These are phyloP conservation scores for Netelia inedita DNA, from an alignment of 2,888 invertebrate species.

Conservation along the genomic window DNA sequence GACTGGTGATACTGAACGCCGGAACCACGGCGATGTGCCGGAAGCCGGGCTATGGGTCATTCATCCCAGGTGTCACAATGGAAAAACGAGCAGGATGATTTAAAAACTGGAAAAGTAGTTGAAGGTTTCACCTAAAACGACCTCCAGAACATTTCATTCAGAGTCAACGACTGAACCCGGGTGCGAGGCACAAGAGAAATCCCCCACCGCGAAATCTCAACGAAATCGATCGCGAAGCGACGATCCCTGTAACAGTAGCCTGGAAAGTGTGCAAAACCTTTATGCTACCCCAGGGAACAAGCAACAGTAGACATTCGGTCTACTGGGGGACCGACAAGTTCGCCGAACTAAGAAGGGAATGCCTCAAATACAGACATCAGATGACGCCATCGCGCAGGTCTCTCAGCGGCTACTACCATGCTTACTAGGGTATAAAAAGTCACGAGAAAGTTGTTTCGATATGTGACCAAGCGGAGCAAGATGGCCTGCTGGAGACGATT, in stretches of 20 bases:
- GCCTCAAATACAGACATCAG: slow-evolving; percentile 19
- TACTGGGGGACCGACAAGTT: slow-evolving; percentile 72
- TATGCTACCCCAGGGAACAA: background rate
- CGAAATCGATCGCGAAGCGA: background rate
- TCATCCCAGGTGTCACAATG: slow-evolving; percentile 46
- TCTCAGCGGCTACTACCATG: background rate
- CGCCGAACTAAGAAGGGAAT: slow-evolving; percentile 56
- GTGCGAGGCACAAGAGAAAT: background rate
- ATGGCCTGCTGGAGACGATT: slow-evolving; percentile 67
- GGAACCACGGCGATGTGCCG: slow-evolving; percentile 48
- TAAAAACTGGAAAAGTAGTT: slow-evolving; percentile 34
- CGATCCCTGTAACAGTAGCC: too few relatives aligned
- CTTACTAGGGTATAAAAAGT: background rate
- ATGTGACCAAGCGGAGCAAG: slow-evolving; percentile 54
- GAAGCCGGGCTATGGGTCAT: slow-evolving; percentile 11
- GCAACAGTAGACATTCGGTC: slow-evolving; percentile 26
- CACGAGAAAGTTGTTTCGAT: slow-evolving; percentile 21
- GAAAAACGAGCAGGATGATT: background rate
- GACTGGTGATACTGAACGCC: slow-evolving; percentile 63
- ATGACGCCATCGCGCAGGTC: background rate
- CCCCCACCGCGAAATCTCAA: slow-evolving; percentile 13
- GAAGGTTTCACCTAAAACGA: slow-evolving; percentile 65
- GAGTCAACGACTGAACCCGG: background rate
- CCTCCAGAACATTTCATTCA: slow-evolving; percentile 60
- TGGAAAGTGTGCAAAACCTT: background rate